Conservation (phyloP, 2,888 invertebrate species). For the Drosophila anomelani region DNA sequence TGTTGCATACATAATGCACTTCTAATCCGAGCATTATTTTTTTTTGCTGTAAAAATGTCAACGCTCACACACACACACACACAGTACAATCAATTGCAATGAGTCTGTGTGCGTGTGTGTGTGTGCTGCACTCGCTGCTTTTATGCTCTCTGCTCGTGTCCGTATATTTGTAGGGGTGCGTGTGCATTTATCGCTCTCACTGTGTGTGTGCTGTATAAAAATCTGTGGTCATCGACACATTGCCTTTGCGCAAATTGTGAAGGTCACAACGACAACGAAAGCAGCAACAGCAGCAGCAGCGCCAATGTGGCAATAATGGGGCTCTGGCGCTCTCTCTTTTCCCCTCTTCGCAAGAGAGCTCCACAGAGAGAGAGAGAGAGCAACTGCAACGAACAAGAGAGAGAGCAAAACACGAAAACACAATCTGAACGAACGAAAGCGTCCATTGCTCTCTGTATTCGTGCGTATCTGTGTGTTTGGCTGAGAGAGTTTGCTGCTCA, state of each 20-base stretch:
- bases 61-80: conserved; percentile 15
- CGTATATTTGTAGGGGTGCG: conserved; percentile 8
- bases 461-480: conserved; percentile 27
- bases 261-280: conserved; percentile 85
- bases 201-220: conserved; percentile 66
- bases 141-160: conserved; percentile 60
- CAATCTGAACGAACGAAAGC: conserved; percentile 57
- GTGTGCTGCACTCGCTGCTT: conserved; percentile 73
- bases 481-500: conserved; percentile 50
- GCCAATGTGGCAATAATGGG: conserved; percentile 66
- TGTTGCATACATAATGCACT: conserved; percentile 44
- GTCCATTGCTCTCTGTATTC: conserved; percentile 60
- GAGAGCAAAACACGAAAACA: conserved; percentile 39
- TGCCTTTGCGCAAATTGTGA: conserved; percentile 86
- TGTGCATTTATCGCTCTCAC: conserved; percentile 10
- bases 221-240: conserved; percentile 86
- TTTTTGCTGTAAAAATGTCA: conserved; percentile 47
- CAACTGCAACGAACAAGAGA: conserved; percentile 56
- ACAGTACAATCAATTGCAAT: conserved; percentile 71
- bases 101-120: conserved; percentile 50
- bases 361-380: conserved; percentile 16
- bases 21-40: conserved; percentile 28
- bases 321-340: conserved; percentile 35
- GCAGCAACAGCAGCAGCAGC: conserved; percentile 52
- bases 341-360: conserved; percentile 20